phyloP scores from a whole-genome alignment of 2,888 invertebrate genomes.

The Steinernema carpocapsae region DNA sequence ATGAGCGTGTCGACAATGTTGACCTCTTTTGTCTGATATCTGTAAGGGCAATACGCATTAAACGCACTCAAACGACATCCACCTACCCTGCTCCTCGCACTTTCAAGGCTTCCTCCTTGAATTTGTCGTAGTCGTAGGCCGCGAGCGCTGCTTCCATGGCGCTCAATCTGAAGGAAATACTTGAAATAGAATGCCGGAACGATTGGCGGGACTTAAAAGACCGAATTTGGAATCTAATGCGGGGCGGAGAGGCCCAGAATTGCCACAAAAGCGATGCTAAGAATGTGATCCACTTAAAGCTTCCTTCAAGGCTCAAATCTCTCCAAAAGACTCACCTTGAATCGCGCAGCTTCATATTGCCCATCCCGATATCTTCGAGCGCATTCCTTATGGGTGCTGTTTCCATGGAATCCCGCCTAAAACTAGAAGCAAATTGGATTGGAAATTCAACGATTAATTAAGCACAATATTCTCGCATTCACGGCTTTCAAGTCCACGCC shows the following conservation, averaged over 20 bases:
- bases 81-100: background rate
- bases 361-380: too few relatives aligned
- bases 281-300: too few relatives aligned
- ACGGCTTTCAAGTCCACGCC: too few relatives aligned
- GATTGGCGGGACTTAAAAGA: background rate
- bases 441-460: too few relatives aligned
- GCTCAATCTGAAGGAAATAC: too few relatives aligned
- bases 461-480: too few relatives aligned
- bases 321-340: too few relatives aligned
- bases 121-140: constrained; percentile 15
- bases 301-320: too few relatives aligned
- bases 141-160: background rate
- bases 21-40: background rate
- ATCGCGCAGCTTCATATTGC: too few relatives aligned
- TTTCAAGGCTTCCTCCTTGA: background rate
- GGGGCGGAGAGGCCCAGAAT: background rate
- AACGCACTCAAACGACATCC: background rate
- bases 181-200: background rate
- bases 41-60: background rate
- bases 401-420: too few relatives aligned
- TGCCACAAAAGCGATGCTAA: background rate
- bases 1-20: background rate
- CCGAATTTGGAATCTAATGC: background rate
- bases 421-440: too few relatives aligned
- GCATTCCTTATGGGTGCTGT: too few relatives aligned